Evolutionary conservation across 2,113 vertebrate species (phyloP), one percentile per base, ranked within the genome.

Genomic region (Brienomyrus longianalis): DNA sequence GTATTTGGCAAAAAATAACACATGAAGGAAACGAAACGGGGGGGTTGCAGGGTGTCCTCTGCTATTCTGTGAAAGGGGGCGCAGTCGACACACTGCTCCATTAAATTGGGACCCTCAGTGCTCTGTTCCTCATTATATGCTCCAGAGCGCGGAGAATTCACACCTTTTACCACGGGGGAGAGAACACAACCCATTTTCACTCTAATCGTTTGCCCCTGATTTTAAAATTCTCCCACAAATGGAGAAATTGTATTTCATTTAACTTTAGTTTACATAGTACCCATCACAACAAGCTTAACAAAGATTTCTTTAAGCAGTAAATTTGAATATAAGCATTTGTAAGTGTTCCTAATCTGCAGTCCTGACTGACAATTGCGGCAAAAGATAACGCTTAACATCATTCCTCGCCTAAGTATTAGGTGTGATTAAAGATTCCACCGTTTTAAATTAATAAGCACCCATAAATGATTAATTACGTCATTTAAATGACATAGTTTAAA

Each of bases 1-100:
- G 70, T 77, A 77, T 77, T 77, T 77, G 70, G 31, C 70, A 77
- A 39, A 66, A 77, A 77, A 77, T 77, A 35, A 77, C 70, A 77
- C 27, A 77, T 39, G 31, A 77, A 35, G 70, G 35, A 66, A 66
- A 66, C 13, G 9, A 66, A 27, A 66, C 0, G 51, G 13, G 3
- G 51, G n/a, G 31, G 27, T 77, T 77, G 70, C 31, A 39, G 31
- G 35, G 11, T 77, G 70, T 77, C 11, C 70, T 77, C 11, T 19
- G 31, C 70, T 77, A 5, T 31, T 13, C 66, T 74, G 70, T 35
- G 27, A 17, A 15, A 5, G 62, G 35, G 15, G 35, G 74, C 13
- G 7, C 56, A 62, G 56, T 80, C 74, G 17, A 80, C 74, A 43
- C 74, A 80, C 11, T 43, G 74, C 74, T 80, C 74, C 31, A 43